These are phyloP conservation scores for Psittacula echo DNA, from an alignment of 2,797 vertebrate species.

Conservation along the genomic window DNA sequence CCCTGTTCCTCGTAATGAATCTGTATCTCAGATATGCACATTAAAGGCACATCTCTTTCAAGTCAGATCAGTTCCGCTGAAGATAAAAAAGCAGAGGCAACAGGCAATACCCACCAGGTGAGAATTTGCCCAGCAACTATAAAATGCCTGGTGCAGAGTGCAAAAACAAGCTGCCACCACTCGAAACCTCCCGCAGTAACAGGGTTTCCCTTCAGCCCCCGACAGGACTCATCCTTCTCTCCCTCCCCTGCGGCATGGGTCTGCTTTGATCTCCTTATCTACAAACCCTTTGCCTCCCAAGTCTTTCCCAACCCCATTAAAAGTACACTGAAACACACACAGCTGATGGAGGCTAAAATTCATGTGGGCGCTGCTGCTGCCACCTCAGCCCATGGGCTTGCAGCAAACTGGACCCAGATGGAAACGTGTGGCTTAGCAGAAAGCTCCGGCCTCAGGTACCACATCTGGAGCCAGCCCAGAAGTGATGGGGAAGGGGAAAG, in stretches of 20 bases:
- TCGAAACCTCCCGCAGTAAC: neutral
- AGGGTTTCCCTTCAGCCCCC: neutral
- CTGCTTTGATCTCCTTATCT: neutral
- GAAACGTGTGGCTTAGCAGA: neutral
- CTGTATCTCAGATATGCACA: neutral
- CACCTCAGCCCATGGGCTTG: neutral
- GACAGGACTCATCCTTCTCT: neutral
- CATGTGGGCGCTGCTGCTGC: accelerated
- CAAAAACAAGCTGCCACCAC: neutral
- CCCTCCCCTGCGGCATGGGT: neutral
- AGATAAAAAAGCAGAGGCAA: neutral
- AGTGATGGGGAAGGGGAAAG: neutral
- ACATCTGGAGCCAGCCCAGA: neutral
- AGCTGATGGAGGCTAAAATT: neutral
- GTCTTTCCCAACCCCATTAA: neutral
- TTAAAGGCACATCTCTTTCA: neutral
- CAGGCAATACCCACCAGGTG: neutral
- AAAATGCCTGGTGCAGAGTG: accelerated
- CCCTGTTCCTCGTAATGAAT: neutral
- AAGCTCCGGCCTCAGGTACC: neutral
- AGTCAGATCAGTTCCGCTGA: neutral
- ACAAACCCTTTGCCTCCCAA: neutral
- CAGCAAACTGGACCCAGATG: neutral
- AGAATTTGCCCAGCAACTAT: neutral
- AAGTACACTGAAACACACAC: accelerated